Conservation (phyloP, 2,888 invertebrate genomes). For the Drosophila differens region DNA sequence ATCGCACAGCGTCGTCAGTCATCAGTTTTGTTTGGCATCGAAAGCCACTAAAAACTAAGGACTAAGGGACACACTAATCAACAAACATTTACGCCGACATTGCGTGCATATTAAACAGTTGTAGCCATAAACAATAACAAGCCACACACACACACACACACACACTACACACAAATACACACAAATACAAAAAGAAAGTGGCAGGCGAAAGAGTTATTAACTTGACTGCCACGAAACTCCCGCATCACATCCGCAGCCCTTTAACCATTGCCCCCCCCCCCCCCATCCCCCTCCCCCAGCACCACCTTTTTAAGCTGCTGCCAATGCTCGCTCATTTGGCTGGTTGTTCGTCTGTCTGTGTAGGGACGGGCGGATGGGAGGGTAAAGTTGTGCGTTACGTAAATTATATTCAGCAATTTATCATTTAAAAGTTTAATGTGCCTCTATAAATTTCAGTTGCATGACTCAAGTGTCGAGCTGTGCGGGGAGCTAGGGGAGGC, state of each 20-base stretch:
- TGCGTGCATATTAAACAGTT: conserved; percentile 82
- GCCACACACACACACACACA: conserved; percentile 11
- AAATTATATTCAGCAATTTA: conserved; percentile 80
- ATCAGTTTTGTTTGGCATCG: conserved; percentile 38
- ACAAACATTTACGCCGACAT: conserved; percentile 80
- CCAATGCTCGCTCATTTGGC: conserved; percentile 20
- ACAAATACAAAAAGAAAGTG: conserved; percentile 35
- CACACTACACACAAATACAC: conserved; percentile 3
- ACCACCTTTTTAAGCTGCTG: conserved; percentile 2
- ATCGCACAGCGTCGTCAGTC: conserved; percentile 3
- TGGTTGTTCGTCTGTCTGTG: neutral
- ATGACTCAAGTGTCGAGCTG: conserved; percentile 62
- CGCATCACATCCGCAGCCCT: conserved; percentile 28
- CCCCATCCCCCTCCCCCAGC: neutral
- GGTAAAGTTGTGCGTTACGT: conserved; percentile 45
- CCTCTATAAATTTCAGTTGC: conserved; percentile 80
- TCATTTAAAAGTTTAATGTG: conserved; percentile 81
- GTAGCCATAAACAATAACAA: conserved; percentile 52
- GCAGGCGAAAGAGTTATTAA: conserved; percentile 76
- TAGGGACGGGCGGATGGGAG: neutral
- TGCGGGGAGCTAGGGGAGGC: neutral
- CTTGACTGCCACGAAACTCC: conserved; percentile 67
- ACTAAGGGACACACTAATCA: conserved; percentile 76
- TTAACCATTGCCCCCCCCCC: neutral
- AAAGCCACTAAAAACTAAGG: conserved; percentile 68